Evolutionary conservation across 1,140 invertebrate genomes (phyloP), one percentile per base, ranked within the genome.

Genomic region (Olivierus martensii): DNA sequence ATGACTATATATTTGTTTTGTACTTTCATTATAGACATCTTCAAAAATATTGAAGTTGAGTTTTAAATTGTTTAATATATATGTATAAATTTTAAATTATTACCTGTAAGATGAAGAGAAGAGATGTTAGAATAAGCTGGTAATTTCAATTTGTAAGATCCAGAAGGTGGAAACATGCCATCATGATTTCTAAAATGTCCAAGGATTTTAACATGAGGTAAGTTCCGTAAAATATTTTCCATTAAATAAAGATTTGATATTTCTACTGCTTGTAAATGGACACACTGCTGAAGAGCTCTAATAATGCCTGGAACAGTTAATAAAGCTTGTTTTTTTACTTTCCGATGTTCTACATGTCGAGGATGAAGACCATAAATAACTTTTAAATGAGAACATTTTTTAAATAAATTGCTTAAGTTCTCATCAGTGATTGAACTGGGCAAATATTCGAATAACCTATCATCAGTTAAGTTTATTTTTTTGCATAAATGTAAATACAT

Each of bases 231-330:
- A 19, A 67, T 48, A n/a, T 63, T 63, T 55, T 64, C 64, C 17
- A 67, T 51, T 12, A 67, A 45, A 18, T 45, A 53, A 11, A 64
- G 55, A 51, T 67, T 58, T 17, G 60, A 64, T 12, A 59, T 63
- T 51, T 67, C 66, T 39, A 67, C 56, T 1, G 55, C 60, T 49
- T 57, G 59, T 22, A 66, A 48, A 48, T 61, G 53, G 12, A 38
- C 41, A 43, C 60, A 59, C n/a, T 55, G 19, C 35, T 50, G 44
- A n/a, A 66, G 51, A 11, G 60, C 61, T 15, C 57, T 52, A 37
- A 66, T 61, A n/a, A 66, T 59, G 14, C 66, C 66, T 9, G 62
- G 63, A 14, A 67, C 56, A 44, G 58, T 65, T 2, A 66, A 48
- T 9, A 48, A 44, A 35, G 61, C 52, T 21, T 36, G 44, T 9